Evolutionary conservation across 2,888 invertebrate genomes (phyloP), one percentile per base, ranked within the genome.

Genomic region (Tetragonisca angustula): DNA sequence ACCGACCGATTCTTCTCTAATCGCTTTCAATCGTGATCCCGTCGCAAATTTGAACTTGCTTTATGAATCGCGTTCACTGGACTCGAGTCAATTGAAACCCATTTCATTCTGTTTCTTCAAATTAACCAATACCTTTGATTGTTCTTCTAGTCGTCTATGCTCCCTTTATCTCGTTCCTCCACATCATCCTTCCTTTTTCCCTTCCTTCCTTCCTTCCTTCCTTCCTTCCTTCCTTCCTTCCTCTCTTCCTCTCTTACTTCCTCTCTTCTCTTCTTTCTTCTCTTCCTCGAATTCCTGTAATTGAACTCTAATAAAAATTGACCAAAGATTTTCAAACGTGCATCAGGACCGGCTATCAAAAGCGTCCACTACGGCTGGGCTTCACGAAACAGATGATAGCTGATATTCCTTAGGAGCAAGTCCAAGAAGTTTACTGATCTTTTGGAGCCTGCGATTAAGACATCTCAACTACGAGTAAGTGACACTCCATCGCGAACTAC

Each of bases 1-100:
- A 94, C 83, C 86, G 82, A 69, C 56, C 17, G n/a, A 65, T 65
- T 56, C 71, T 77, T 76, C 79, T 83, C 72, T 64, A 70, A 78
- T 80, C 77, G 61, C 76, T 76, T n/a, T 21, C 27, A 62, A 75
- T 64, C 79, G 64, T 19, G 56, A 73, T 21, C 59, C 19, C 52
- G 19, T 21, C 68, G 50, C 50, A 32, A 50, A 21, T 73, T 50
- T 2, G 19, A 76, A 69, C 32, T 69, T n/a, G 2, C 0, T 6
- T 71, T 54, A 6, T 21, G 52, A n/a, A n/a, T 43, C 50, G 36
- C 21, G 21, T 64, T 32, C 21, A 1, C 11, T 4, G 21, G 27
- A 64, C 19, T 4, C 32, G 11, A 4, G 19, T 13, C 62, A 5
- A 11, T 32, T 4, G 11, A 21, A 32, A 21, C 1, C 27, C 4